Evolutionary conservation across 1,140 invertebrate genomes (phyloP), one percentile per base, ranked within the genome.

Genomic region (Heliconius melpomene): DNA sequence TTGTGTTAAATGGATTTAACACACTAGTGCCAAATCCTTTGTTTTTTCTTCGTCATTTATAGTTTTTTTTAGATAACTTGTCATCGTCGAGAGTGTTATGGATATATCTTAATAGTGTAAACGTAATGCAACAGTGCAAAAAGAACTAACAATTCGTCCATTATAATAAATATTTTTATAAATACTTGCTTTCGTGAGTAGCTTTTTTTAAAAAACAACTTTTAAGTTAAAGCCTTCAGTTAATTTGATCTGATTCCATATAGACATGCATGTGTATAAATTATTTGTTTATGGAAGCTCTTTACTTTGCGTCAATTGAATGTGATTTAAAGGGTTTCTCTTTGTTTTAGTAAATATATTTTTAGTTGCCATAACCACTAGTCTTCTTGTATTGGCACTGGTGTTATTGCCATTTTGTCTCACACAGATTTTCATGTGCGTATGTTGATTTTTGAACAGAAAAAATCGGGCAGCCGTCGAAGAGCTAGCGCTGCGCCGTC

Each of bases 391-490:
- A 91, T 92, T 93, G 93, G 92, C 93, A 93, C 92, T 93, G 91
- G 92, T 94, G 93, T 94, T 92, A 82, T 76, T 82, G 81, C 71
- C 72, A 20, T 74, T 13, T 81, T 85, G 74, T 80, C 80, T n/a
- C 23, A 82, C 76, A 74, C 74, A 82, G 75, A 86, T 89, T 83
- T 87, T 91, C 83, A 93, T 83, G 80, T 79, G 78, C 40, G 46
- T 70, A 40, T 85, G 79, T 90, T 84, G 82, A 83, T 78, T 93
- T 92, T 94, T 89, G 80, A 86, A 91, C 94, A 95, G 95, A 95
- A 95, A 94, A 95, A 95, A 85, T 93, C 94, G 84, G 87, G 90
- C 79, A 86, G 88, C 81, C 94, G 94, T 88, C 94, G 95, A 72
- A 95, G 95, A 83, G 90, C 88, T 83, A 94, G 90, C 78, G 94